Evolutionary conservation across 2,113 vertebrate genomes (phyloP), one percentile per base, ranked within the genome.

Genomic region (Heterochromis multidens): DNA sequence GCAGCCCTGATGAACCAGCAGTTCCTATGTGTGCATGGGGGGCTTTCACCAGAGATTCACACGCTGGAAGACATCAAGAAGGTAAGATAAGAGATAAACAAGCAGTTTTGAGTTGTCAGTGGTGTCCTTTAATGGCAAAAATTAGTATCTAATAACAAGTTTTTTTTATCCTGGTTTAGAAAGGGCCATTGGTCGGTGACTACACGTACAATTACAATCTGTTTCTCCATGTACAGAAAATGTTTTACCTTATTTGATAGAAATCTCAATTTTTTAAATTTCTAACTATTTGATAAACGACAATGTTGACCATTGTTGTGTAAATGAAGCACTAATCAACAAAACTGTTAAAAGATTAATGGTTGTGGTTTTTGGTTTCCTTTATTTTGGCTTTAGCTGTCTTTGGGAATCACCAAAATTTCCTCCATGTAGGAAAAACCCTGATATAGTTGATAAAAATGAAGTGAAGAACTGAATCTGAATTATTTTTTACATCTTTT

Each of bases 1-100:
- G 96, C 96, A 12, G 96, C 96, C 35, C 95, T 97, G 91, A 97
- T 97, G 96, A 97, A 97, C 94, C 96, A 96, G 93, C 96, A 96
- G 95, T 96, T 96, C 87, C 92, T 96, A 60, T 96, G 96, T 49
- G 96, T 97, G 83, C 96, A 97, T 61, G 96, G 96, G 4, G 96
- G 96, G 29, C 95, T 97, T 77, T 97, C 96, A 49, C 96, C 96
- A n/a, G 96, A 97, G 91, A 96, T 97, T 82, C 96, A 97, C 95
- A 96, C 96, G 10, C 91, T 97, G 90, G 96, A 97, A 25, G 96
- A 97, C 93, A 96, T 97, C 84, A 96, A 97, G 90, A 97, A 97
- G 96, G 96, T 96, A 89, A 37, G 13, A 56, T 29, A 11, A 70
- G 31, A 82, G 14, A 8, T 17, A 54, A n/a, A 67, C 60, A 21